Conservation (phyloP, 92 coral and sea anemone species). For the Epizoanthus stellaris region DNA sequence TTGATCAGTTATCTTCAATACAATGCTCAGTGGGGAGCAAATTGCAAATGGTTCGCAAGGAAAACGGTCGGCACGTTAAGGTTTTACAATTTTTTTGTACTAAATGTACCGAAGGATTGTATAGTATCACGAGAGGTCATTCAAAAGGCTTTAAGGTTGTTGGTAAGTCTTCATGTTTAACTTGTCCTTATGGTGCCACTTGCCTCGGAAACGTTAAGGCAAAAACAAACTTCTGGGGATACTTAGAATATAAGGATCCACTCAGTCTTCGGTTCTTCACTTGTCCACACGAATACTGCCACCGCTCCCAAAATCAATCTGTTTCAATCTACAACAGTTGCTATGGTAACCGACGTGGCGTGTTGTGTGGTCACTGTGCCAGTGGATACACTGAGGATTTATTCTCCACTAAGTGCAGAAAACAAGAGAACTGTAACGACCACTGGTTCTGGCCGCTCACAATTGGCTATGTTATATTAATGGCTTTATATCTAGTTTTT, state of each 20-base stretch:
- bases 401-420: slow-evolving; percentile 46
- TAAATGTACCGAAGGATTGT: background rate
- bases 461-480: background rate
- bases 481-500: slow-evolving; percentile 47
- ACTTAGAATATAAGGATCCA: too few relatives aligned
- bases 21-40: background rate
- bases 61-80: background rate
- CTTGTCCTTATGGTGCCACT: background rate
- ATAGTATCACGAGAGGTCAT: background rate
- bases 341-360: slow-evolving; percentile 54
- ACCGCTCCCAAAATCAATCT: background rate
- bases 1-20: background rate
- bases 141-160: background rate
- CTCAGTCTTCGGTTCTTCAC: background rate
- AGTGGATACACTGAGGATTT: slow-evolving; percentile 49
- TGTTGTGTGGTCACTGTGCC: slow-evolving; percentile 60
- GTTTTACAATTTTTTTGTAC: background rate
- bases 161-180: background rate
- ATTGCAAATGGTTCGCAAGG: background rate
- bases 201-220: background rate
- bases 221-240: background rate
- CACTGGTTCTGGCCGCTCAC: slow-evolving; percentile 52
- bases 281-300: background rate
- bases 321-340: slow-evolving; percentile 41
- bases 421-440: slow-evolving; percentile 37